These are phyloP conservation scores for Acleris literana DNA, from an alignment of 2,888 invertebrate genomes.

Conservation along the genomic window DNA sequence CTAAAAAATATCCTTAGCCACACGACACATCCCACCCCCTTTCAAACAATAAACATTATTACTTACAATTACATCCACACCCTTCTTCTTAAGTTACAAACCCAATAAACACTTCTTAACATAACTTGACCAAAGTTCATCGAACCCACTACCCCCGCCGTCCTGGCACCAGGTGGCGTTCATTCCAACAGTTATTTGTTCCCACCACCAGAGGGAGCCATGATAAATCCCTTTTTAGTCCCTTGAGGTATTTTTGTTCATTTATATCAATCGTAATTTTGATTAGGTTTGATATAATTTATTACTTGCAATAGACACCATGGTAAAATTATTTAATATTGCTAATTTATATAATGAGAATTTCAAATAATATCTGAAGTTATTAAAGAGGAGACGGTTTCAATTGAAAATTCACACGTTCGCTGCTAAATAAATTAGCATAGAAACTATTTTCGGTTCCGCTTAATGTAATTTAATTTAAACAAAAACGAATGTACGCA, in stretches of 20 bases:
- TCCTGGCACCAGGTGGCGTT: slow-evolving; percentile 30
- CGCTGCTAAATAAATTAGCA: too few species aligned
- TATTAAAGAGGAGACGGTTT: too few species aligned
- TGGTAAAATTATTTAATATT: background rate
- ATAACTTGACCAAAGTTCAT: slow-evolving; percentile 25
- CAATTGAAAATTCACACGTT: too few species aligned
- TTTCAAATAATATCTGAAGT: too few species aligned
- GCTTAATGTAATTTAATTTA: too few species aligned
- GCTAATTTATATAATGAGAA: too few species aligned
- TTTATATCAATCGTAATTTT: slow-evolving; percentile 28
- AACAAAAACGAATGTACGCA: too few species aligned
- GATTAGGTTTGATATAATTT: slow-evolving; percentile 28
- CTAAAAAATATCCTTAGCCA: too few species aligned
- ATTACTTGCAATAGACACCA: slow-evolving; percentile 5
- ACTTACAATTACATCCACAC: slow-evolving; percentile 11
- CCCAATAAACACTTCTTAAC: slow-evolving; percentile 25
- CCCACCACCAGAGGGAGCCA: slow-evolving; percentile 28
- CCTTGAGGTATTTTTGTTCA: slow-evolving; percentile 21
- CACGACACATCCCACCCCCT: background rate
- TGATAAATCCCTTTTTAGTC: slow-evolving; percentile 30
- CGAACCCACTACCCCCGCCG: slow-evolving; percentile 22
- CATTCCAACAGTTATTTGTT: slow-evolving; percentile 30
- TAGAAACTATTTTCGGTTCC: too few species aligned
- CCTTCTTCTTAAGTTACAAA: slow-evolving; percentile 31
- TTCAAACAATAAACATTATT: slow-evolving; percentile 10